These are phyloP conservation scores for Sisor rabdophorus DNA, from an alignment of 2,113 vertebrate species.

Conservation along the genomic window DNA sequence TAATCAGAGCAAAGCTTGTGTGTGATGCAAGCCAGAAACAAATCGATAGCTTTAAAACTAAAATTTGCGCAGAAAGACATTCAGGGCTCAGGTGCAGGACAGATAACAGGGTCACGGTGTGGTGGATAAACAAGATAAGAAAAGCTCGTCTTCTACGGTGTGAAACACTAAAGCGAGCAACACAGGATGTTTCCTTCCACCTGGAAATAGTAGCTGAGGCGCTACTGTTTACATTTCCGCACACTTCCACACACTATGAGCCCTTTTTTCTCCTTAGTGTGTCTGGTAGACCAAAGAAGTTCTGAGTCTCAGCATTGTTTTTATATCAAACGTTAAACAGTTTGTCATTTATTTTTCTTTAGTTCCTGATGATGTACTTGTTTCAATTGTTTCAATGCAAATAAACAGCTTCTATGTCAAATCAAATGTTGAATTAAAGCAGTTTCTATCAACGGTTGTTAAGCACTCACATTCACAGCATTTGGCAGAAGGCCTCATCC, in stretches of 20 bases:
- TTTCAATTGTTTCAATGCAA: slow-evolving; percentile 19
- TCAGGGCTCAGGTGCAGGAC: not conserved
- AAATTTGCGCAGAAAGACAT: not conserved
- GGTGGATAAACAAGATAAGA: slow-evolving; percentile 25
- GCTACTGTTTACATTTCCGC: slow-evolving; percentile 1
- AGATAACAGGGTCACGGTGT: slow-evolving; percentile 1
- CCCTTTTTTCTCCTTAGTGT: not conserved
- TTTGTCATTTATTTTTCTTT: slow-evolving; percentile 37
- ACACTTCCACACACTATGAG: not conserved
- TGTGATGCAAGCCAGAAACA: not conserved
- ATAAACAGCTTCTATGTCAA: slow-evolving; percentile 26
- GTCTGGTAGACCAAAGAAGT: not conserved
- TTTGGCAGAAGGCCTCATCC: too few relatives aligned
- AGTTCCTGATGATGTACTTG: slow-evolving; percentile 5
- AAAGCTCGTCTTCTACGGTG: not conserved
- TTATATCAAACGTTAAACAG: slow-evolving; percentile 6
- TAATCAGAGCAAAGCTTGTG: not conserved
- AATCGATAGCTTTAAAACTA: not conserved
- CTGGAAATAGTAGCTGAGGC: slow-evolving; percentile 19
- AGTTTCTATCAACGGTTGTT: not conserved
- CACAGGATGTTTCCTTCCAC: slow-evolving; percentile 18
- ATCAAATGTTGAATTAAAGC: not conserved
- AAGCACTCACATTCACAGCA: too few relatives aligned
- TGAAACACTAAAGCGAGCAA: not conserved
- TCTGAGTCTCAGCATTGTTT: not conserved